Percentiles rank a stretch among this genome's conserved stretches.
These are phyloP conservation scores for Drosophila vallismaia DNA, from an alignment of 2,888 invertebrate genomes.

Conservation along the genomic window DNA sequence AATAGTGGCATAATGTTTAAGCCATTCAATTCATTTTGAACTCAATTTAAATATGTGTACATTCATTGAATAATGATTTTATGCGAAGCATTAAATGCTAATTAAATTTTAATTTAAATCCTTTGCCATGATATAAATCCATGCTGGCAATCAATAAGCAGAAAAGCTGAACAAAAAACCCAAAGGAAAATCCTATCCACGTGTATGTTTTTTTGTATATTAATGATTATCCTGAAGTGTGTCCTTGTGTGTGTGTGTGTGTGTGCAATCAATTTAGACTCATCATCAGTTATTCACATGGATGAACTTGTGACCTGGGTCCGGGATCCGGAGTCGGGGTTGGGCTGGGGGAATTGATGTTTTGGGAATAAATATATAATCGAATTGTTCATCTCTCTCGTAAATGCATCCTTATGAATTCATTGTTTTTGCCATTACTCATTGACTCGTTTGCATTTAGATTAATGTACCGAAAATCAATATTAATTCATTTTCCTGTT, in stretches of 20 bases:
- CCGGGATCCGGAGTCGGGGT: neutral
- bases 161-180: slow-evolving; percentile 18
- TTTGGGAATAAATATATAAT: slow-evolving; percentile 35
- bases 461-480: slow-evolving; percentile 38
- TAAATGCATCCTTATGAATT: slow-evolving; percentile 23
- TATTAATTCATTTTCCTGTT: slow-evolving; percentile 31
- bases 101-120: slow-evolving; percentile 48
- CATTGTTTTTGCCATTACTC: slow-evolving; percentile 34
- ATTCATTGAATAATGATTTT: slow-evolving; percentile 8
- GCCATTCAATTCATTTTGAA: slow-evolving; percentile 8
- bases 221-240: slow-evolving; percentile 1
- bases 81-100: slow-evolving; percentile 30
- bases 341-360: slow-evolving; percentile 1
- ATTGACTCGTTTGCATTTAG: slow-evolving; percentile 39
- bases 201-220: neutral
- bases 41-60: slow-evolving; percentile 12
- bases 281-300: slow-evolving; percentile 48
- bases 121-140: slow-evolving; percentile 26
- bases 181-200: slow-evolving; percentile 1
- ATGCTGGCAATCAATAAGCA: slow-evolving; percentile 25
- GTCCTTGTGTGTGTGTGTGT: neutral
- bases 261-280: slow-evolving; percentile 45
- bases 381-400: slow-evolving; percentile 33
- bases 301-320: slow-evolving; percentile 21
- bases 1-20: neutral